Conservation (phyloP, 2,797 vertebrate genomes). For the Coccyzus lansbergi region DNA sequence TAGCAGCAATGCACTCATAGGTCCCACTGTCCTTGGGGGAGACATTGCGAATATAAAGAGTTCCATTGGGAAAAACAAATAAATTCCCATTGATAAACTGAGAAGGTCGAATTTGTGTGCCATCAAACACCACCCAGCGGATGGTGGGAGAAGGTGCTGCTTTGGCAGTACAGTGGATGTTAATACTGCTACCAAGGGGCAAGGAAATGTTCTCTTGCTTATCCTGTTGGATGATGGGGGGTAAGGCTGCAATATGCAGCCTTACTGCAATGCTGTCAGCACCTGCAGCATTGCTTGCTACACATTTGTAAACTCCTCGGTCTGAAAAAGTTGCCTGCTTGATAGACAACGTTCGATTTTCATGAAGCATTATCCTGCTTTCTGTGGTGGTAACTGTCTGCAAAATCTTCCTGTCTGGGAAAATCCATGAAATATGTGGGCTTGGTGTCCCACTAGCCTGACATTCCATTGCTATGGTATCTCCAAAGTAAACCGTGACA, state of each 20-base stretch:
- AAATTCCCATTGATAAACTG: slow-evolving; percentile 82
- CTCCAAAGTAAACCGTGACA: slow-evolving; percentile 81
- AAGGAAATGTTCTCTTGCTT: slow-evolving; percentile 82
- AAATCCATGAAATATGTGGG: slow-evolving; percentile 87
- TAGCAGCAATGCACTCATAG: slow-evolving; percentile 88
- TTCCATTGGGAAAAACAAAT: slow-evolving; percentile 91
- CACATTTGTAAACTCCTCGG: slow-evolving; percentile 87
- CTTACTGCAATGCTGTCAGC: slow-evolving; percentile 83
- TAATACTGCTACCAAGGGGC: slow-evolving; percentile 76
- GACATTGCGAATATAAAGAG: slow-evolving; percentile 82
- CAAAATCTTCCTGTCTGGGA: slow-evolving; percentile 84
- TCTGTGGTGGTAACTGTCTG: slow-evolving; percentile 43
- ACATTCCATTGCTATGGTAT: slow-evolving; percentile 83
- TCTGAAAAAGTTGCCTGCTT: slow-evolving; percentile 79
- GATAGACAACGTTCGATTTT: slow-evolving; percentile 85
- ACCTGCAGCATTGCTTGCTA: slow-evolving; percentile 86
- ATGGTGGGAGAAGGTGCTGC: slow-evolving; percentile 82
- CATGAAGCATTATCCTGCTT: slow-evolving; percentile 76
- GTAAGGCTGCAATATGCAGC: slow-evolving; percentile 83
- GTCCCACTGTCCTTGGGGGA: slow-evolving; percentile 79
- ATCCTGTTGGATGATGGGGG: slow-evolving; percentile 85
- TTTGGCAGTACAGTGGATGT: slow-evolving; percentile 86
- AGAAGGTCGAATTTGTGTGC: slow-evolving; percentile 80
- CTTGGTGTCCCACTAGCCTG: slow-evolving; percentile 81
- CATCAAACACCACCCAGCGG: slow-evolving; percentile 85